Evolutionary conservation across 2,113 vertebrate species (phyloP), one percentile per base, ranked within the genome.

Genomic region (Grantiella picta): DNA sequence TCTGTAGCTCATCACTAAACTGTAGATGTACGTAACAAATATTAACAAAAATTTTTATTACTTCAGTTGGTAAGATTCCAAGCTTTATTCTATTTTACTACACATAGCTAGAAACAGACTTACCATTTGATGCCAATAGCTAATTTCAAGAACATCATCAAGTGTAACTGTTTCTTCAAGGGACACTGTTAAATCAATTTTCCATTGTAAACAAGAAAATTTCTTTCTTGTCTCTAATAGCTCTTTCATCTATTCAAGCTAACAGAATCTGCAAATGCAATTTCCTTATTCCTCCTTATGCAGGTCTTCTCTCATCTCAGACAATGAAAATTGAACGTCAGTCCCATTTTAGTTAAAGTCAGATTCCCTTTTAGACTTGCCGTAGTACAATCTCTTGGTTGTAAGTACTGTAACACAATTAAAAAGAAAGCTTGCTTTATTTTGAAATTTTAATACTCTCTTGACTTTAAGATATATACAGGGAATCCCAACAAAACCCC

Each of bases 61-160:
- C 21, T 56, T 52, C 2, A 3, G 9, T 42, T 61, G 3, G 15
- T 61, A 73, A 50, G 0, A 0, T 12, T 68, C 5, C 5, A 31
- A 54, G 4, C 10, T 66, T 82, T 15, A 36, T 44, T 76, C 10
- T 61, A 1, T 73, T 93, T 90, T 59, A 16, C 59, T 29, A 25
- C 31, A 53, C 0, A 1, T 27, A 59, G 12, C 29, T 73, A 68
- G 65, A 89, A 77, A 40, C 2, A 75, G 54, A 50, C 17, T 44
- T 79, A 36, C 3, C 4, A 4, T 70, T 63, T 44, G 20, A 10
- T 63, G 33, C 60, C 20, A 79, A 40, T 9, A 68, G 13, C 11
- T 68, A 14, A 52, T 68, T 90, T 90, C 42, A 69, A 79, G 31
- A 76, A 28, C 10, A 82, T 4, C 4, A 3, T 27, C 33, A 54